Base-by-base conservation (phyloP, 1,140 invertebrate species). In the Hypsibius dujardini region DNA sequence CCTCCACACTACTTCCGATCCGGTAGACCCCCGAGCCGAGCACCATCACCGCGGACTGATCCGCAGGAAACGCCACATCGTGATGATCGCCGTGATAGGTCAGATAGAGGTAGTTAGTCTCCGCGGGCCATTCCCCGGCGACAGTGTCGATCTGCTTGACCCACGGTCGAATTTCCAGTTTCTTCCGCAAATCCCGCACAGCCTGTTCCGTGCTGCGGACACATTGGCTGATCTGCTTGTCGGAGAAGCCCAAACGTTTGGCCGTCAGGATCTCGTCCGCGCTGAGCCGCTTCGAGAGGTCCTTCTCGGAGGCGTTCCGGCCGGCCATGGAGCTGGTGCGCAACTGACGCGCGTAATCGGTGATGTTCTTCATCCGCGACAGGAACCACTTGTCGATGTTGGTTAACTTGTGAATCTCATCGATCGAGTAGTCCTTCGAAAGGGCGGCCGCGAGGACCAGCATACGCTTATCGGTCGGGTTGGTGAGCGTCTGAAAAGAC, bases 111-210 rank as follows among this genome's bases (percentile, higher is more conserved):
- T 99, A 99, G 80, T 99, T 99, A 0, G 96, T 99, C 3, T 85
- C 85, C 0, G 95, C 95, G 0, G 96, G 96, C 93, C 94, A 99
- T 80, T 99, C 96, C 0, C 93, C 96, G 47, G 96, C 93, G 1
- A 99, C 95, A 0, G 96, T 99, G 81, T 99, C 96, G 74, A 99
- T 98, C 82, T 97, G 93, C 80, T 98, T 97, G 0, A 98, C 90
- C 79, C 84, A 90, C 0, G 95, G 95, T 15, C 80, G 83, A 46
- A 98, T 81, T 2, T 76, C 77, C 50, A 80, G 83, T 76, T 90
- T 87, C 76, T 87, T 84, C 62, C 90, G 80, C 72, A 85, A 82
- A 74, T 86, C 87, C 70, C 90, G 81, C 0, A 92, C 85, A 0
- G 85, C 87, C 40, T 90, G 77, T 78, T 90, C 88, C 0, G 89